phyloP scores from a whole-genome alignment of 2,888 invertebrate genomes.

The Eupithecia pulchellata region DNA sequence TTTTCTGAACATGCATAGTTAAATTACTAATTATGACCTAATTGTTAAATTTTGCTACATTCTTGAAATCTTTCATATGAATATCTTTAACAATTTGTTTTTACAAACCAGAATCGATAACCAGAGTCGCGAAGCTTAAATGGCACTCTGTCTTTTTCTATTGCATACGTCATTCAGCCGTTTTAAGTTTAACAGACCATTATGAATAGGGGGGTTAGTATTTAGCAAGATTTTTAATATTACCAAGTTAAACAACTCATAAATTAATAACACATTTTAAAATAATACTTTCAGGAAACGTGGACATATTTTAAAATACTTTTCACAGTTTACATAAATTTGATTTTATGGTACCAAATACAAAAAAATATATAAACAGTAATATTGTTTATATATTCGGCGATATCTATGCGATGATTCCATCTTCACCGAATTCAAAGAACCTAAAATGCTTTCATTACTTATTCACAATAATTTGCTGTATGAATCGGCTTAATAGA shows the following conservation, averaged over 20 bases:
- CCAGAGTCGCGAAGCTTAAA: neutral
- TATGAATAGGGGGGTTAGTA: no score
- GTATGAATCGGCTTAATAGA: neutral
- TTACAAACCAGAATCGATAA: neutral
- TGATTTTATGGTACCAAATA: neutral
- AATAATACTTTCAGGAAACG: constrained; percentile 74
- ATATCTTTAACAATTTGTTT: neutral
- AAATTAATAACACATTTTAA: constrained; percentile 78
- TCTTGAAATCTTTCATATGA: neutral
- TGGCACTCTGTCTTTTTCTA: no score
- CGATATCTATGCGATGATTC: neutral
- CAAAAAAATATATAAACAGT: neutral
- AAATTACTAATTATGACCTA: neutral
- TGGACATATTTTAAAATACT: constrained; percentile 37
- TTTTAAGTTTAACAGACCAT: no score
- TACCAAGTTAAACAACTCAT: constrained; percentile 69
- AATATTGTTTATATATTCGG: neutral
- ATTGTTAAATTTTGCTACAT: neutral
- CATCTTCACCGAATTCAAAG: constrained; percentile 4
- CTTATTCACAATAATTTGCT: neutral
- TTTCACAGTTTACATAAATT: neutral
- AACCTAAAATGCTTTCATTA: neutral
- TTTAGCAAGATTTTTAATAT: constrained; percentile 21
- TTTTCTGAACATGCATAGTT: neutral
- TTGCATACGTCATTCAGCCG: no score